Base-by-base conservation (phyloP, 92 coral and sea anemone genomes). In the Meandrina meandrites region DNA sequence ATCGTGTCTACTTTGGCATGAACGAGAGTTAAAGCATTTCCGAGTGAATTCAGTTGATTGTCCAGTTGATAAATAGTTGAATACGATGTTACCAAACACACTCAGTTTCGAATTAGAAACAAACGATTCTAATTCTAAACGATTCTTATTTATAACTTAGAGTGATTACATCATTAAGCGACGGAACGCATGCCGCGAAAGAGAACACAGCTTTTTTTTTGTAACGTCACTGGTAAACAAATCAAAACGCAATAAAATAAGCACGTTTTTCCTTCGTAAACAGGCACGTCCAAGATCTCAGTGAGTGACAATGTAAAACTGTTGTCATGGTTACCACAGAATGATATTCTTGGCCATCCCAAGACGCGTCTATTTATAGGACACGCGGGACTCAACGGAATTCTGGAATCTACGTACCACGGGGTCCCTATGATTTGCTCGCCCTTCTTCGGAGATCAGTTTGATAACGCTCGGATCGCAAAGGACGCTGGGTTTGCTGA, bases 281-380 rank as follows among this genome's bases (percentile, higher is more conserved):
- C 56, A 79, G 89, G 40, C 35, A 57, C 36, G 18, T 85, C 31
- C 57, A 74, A 85, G 37, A 76, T 89, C 27, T 32, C 81, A 34
- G 21, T 84, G 50, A 79, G 93, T 64, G 62, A 80, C 57, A 92
- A 92, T 32, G 82, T 90, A 22, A 92, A 87, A 45, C 79, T 86
- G 27, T 77, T 90, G 45, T 30, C 75, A 48, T 92, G 95, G 95
- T 53, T 92, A 56, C 95, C 93, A 16, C 95, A 92, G 84, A 92
- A 92, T 53, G 95, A 92, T 79, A 79, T 92, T 71, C 90, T 92
- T 35, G 95, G 95, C 47, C 93, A 92, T 28, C 84, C 83, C 6
- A 84, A 92, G 83, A 90, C 93, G 31, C 81, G 89, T 11, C 86
- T 89, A 56, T 90, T 90, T 24, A 80, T 87, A 3, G 86, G 89